Conservation (phyloP, 2,888 invertebrate species). For the Yponomeuta plumbellus region DNA sequence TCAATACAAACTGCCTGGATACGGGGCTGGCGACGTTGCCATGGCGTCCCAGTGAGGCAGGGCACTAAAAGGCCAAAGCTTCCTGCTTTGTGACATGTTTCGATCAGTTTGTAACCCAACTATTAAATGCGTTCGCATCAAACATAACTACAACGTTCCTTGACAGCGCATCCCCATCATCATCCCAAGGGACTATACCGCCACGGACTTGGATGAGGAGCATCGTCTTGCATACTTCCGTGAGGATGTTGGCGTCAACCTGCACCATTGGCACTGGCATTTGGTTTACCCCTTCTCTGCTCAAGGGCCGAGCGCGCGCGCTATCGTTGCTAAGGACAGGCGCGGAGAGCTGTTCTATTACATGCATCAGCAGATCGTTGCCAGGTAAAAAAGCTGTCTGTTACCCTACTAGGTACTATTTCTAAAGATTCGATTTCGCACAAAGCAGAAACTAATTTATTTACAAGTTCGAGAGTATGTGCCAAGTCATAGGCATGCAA, state of each 20-base stretch:
- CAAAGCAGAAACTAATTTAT: too few species aligned
- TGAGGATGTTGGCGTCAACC: constrained; percentile 87
- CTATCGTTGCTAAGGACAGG: constrained; percentile 84
- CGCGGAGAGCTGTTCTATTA: constrained; percentile 88
- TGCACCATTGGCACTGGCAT: constrained; percentile 91
- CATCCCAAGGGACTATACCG: constrained; percentile 86
- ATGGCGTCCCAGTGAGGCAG: too few species aligned
- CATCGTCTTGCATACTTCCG: constrained; percentile 89
- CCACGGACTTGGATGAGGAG: constrained; percentile 86
- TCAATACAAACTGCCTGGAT: too few species aligned
- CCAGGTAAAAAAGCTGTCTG: constrained; percentile 41
- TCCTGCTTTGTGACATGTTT: too few species aligned
- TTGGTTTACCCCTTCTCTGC: constrained; percentile 83
- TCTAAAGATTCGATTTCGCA: too few species aligned
- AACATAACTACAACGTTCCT: constrained; percentile 13
- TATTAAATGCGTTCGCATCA: constrained; percentile 26
- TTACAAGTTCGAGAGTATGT: too few species aligned
- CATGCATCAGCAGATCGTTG: constrained; percentile 80
- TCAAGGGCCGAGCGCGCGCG: constrained; percentile 41
- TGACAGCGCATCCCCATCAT: constrained; percentile 77
- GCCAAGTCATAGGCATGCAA: too few species aligned
- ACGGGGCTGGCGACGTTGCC: too few species aligned
- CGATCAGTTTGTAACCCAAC: constrained; percentile 8
- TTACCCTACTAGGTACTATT: not conserved
- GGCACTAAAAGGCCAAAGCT: too few species aligned